phyloP scores from a whole-genome alignment of 2,797 vertebrate species.

The Eulemur coronatus region DNA sequence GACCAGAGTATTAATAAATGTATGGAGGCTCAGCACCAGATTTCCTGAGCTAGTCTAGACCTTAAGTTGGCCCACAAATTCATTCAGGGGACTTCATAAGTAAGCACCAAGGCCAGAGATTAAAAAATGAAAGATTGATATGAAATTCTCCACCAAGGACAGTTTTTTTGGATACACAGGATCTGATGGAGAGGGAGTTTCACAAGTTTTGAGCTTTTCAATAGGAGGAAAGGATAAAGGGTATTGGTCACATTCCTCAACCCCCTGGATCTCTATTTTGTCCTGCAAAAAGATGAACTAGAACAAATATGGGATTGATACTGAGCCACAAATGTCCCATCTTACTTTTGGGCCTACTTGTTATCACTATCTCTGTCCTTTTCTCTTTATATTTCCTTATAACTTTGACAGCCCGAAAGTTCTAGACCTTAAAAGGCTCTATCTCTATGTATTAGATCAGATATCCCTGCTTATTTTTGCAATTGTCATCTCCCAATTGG shows the following conservation, averaged over 20 bases:
- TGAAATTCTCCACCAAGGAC: background rate
- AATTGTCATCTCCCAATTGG: background rate
- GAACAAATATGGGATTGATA: background rate
- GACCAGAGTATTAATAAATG: background rate
- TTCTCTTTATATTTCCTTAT: background rate
- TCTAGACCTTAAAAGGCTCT: background rate
- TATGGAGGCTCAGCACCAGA: no score
- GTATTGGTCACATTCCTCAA: background rate
- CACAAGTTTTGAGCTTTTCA: background rate
- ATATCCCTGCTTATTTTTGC: background rate
- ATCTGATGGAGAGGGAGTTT: background rate
- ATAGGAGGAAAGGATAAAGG: background rate
- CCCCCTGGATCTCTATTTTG: background rate
- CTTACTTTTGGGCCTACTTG: background rate
- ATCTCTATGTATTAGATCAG: background rate
- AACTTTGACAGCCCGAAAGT: background rate
- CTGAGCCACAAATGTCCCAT: background rate
- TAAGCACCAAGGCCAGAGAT: background rate
- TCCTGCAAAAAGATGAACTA: background rate
- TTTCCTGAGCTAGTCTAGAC: background rate
- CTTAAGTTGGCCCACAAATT: background rate
- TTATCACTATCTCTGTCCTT: background rate
- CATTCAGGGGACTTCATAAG: background rate
- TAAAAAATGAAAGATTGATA: constrained; percentile 26
- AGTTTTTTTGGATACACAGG: background rate